Percentiles rank a stretch among this genome's conserved stretches.
phyloP scores from a whole-genome alignment of 35 echinoderm and acorn worm species.

The Heliocidaris erythrogramma region DNA sequence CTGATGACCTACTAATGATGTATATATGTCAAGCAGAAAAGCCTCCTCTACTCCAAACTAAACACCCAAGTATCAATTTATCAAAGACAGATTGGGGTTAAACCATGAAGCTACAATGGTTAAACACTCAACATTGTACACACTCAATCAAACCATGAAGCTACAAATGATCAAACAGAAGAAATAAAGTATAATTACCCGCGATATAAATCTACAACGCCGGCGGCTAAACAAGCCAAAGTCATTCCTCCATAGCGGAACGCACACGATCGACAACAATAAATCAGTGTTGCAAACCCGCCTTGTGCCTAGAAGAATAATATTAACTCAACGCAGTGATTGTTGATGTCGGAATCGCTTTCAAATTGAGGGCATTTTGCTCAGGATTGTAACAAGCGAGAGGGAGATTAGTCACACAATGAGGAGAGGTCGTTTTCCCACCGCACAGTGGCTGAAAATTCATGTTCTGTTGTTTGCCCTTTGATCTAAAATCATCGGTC shows the following conservation, averaged over 20 bases:
- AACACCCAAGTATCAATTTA: neutral
- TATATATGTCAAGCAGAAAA: neutral
- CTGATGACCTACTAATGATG: neutral
- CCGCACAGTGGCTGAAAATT: neutral
- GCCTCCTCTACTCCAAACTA: neutral
- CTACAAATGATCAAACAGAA: neutral
- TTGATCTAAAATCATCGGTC: neutral
- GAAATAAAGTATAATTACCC: slow-evolving; percentile 4
- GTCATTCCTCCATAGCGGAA: neutral
- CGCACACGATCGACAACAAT: neutral
- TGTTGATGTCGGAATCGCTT: neutral
- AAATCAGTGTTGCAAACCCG: neutral
- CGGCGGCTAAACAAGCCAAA: neutral
- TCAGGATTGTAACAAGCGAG: neutral
- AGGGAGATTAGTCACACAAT: neutral
- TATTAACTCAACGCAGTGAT: neutral
- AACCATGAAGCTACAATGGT: no score
- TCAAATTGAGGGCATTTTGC: neutral
- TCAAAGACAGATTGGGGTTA: neutral
- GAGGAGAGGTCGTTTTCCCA: neutral
- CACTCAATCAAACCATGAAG: no score
- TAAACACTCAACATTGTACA: neutral
- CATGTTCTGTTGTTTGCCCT: neutral
- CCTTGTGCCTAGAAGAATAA: neutral
- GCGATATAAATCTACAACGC: neutral